phyloP scores from a whole-genome alignment of 2,113 vertebrate genomes.

The Muscicapa adusta region DNA sequence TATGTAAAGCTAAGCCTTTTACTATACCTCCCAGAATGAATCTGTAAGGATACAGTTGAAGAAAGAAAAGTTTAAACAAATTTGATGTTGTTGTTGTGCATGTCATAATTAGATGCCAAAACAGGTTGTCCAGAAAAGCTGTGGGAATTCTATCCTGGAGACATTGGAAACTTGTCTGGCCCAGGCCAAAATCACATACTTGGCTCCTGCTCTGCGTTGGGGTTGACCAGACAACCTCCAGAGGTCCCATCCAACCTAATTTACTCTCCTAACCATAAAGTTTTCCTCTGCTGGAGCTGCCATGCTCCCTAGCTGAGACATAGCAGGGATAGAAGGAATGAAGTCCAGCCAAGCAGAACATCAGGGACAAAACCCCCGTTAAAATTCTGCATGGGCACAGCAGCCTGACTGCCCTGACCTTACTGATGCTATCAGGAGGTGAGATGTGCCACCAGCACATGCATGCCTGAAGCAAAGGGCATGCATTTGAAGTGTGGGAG shows the following conservation, averaged over 20 bases:
- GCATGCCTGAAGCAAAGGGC: background rate
- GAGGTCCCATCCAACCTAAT: background rate
- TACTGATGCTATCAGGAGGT: background rate
- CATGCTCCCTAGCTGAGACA: background rate
- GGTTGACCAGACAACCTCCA: background rate
- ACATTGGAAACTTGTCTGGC: background rate
- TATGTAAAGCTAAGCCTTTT: background rate
- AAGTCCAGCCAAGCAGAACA: background rate
- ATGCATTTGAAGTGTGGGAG: background rate
- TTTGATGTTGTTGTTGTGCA: background rate
- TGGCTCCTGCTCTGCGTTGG: background rate
- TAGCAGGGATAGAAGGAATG: background rate
- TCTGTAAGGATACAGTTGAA: background rate
- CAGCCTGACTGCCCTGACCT: background rate
- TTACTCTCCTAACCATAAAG: background rate
- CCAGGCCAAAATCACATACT: background rate
- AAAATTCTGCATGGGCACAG: background rate
- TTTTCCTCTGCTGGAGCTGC: background rate
- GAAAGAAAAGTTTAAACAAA: background rate
- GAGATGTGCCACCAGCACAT: background rate
- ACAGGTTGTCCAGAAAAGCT: background rate
- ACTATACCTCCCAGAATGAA: background rate
- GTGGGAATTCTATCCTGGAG: background rate
- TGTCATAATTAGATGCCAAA: background rate
- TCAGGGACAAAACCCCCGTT: rapidly evolving